Evolutionary conservation across 2,888 invertebrate genomes (phyloP), one percentile per base, ranked within the genome.

Genomic region (Fragum fragum): DNA sequence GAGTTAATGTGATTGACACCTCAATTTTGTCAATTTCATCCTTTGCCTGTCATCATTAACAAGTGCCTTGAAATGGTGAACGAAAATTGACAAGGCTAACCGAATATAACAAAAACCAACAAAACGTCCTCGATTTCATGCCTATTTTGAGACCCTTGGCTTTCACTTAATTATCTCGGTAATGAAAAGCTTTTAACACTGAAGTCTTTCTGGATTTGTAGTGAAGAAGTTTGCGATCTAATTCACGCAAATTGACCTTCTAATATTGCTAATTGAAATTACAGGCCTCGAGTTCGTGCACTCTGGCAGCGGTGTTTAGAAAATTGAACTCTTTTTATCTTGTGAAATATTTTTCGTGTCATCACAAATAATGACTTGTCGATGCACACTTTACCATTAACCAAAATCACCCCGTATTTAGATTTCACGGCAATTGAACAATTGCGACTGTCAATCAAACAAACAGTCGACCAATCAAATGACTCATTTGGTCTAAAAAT

Each of bases 211-310:
- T 32, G 47, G 63, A 61, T 69, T 63, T 53, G 71, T 74, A 23
- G 61, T 69, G 71, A 63, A 52, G 76, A 75, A 59, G 74, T 76
- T 66, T 32, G 59, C 70, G 70, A 78, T 80, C 73, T 80, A 75
- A 82, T 82, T 85, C 72, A 59, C 66, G 69, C 79, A 80, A 85
- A 82, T 85, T 82, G 82, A 85, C 85, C 85, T 76, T 85, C 75
- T 79, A 82, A 85, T 80, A 79, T 82, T 61, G 63, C 53, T 85
- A 82, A 85, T 85, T 82, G 78, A 80, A 75, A 85, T 82, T 78
- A 82, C 59, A 80, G 82, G 66, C 76, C 69, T 53, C 76, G 23
- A 79, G 83, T 76, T 75, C 52, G 26, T 69, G 61, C 36, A 76
- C 52, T 78, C 74, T 79, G 82, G 66, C 76, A 73, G 72, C 28